These are phyloP conservation scores for Rhinoderma darwinii DNA, from an alignment of 2,113 vertebrate genomes.

Conservation along the genomic window DNA sequence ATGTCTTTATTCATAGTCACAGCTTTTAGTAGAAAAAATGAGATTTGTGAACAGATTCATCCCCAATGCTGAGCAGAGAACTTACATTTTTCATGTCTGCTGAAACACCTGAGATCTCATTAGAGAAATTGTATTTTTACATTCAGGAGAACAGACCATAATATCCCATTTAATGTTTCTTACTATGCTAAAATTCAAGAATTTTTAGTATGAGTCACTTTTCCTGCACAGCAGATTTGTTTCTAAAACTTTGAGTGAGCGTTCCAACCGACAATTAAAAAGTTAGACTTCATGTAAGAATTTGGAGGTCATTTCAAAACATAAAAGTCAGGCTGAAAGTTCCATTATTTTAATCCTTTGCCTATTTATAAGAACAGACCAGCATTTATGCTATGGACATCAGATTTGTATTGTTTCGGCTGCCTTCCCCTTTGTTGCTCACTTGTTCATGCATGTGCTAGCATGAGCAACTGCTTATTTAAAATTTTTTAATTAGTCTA, in stretches of 20 bases:
- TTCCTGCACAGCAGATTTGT: constrained; percentile 16
- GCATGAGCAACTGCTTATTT: not conserved
- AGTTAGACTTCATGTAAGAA: constrained; percentile 19
- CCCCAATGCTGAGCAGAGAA: not conserved
- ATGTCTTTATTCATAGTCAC: constrained; percentile 28
- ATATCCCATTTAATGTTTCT: constrained; percentile 42
- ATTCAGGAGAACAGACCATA: constrained; percentile 23
- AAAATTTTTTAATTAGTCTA: not conserved
- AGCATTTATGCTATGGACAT: not conserved
- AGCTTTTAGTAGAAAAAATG: constrained; percentile 6
- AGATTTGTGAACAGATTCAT: constrained; percentile 34
- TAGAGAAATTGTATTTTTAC: constrained; percentile 46
- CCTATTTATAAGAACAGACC: not conserved
- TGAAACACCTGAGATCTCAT: constrained; percentile 44
- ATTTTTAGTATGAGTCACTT: constrained; percentile 25
- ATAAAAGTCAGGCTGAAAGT: not conserved
- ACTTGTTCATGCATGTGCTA: not conserved
- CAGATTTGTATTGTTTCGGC: not conserved
- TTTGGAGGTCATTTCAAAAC: constrained; percentile 26
- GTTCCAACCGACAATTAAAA: constrained; percentile 31
- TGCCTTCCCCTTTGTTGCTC: not conserved
- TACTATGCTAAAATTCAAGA: constrained; percentile 32
- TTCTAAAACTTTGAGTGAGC: constrained; percentile 1
- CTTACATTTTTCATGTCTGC: constrained; percentile 38
- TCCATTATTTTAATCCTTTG: not conserved